Evolutionary conservation across 2,797 vertebrate species (phyloP), one percentile per base, ranked within the genome.

Genomic region (Sebastes hubbsi): DNA sequence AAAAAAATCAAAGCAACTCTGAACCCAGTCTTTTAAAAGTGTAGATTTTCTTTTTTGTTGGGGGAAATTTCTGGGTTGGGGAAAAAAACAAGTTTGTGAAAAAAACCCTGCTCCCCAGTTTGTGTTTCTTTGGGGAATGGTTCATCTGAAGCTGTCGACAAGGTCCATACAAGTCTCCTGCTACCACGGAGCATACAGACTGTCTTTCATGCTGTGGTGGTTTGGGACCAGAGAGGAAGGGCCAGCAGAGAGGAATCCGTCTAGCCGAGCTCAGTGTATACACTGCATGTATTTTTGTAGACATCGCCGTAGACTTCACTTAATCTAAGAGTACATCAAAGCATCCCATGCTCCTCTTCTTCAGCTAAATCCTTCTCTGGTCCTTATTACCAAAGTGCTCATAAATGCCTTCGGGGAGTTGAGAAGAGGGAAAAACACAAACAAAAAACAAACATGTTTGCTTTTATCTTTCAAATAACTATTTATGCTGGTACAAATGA

Each of bases 311-410:
- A 94, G 91, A 95, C 91, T 95, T 94, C 87, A 82, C 91, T 95
- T 95, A 92, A 95, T 95, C 94, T 95, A 94, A 95, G 86, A 93
- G 93, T 89, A 96, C 95, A 96, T 96, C 95, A 96, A 96, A 96
- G 95, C 92, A 86, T 92, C 90, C 81, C 86, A 80, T 88, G 82
- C 91, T 91, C 88, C 88, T 92, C 92, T 91, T 86, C 90, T 90
- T 61, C 81, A 88, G 85, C 91, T 94, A 91, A 94, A 94, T 85
- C 91, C 93, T 94, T 86, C 88, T 93, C 92, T 95, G 93, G 94
- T 95, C 91, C 93, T 94, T 95, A 94, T 94, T 94, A 94, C 94
- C 91, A 95, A 96, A 96, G 95, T 95, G 94, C 91, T 94, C 87
- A 89, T 94, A 94, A 95, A 94, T 90, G 94, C 93, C 95, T 92